phyloP scores from a whole-genome alignment of 2,113 vertebrate genomes.

The Colistium nudipinnis region DNA sequence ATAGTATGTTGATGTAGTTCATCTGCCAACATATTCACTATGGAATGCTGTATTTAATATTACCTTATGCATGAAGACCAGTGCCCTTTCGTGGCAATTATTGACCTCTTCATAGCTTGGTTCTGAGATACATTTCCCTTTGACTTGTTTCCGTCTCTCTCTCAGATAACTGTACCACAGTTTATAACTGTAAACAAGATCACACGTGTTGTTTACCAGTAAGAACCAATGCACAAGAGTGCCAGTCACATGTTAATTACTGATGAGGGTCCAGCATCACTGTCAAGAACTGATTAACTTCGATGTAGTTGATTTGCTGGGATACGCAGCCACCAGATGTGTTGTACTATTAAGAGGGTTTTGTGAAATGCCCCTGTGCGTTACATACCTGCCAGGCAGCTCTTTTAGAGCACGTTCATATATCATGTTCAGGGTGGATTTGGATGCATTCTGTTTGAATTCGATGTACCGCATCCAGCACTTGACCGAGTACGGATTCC shows the following conservation, averaged over 20 bases:
- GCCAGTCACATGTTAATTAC: too few species aligned
- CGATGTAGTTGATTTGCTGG: neutral
- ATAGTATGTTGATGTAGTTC: neutral
- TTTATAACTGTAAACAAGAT: slow-evolving; percentile 84
- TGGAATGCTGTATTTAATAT: neutral
- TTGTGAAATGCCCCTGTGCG: neutral
- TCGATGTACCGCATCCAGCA: slow-evolving; percentile 95
- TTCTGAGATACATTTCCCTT: slow-evolving; percentile 88
- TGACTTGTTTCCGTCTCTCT: slow-evolving; percentile 90
- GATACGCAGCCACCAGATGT: neutral
- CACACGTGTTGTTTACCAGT: neutral
- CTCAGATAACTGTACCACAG: slow-evolving; percentile 94
- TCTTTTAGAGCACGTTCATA: slow-evolving; percentile 91
- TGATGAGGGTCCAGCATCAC: too few species aligned
- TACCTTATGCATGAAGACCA: slow-evolving; percentile 97
- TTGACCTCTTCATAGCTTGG: slow-evolving; percentile 88
- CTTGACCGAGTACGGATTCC: slow-evolving; percentile 93
- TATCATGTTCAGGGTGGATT: slow-evolving; percentile 87
- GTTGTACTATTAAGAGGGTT: neutral
- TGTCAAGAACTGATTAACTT: too few species aligned
- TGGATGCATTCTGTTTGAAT: slow-evolving; percentile 86
- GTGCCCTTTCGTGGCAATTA: slow-evolving; percentile 91
- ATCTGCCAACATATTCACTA: neutral
- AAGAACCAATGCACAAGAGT: neutral
- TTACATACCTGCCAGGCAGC: slow-evolving; percentile 88